These are phyloP conservation scores for Erpornis zantholeuca DNA, from an alignment of 2,113 vertebrate genomes.

Conservation along the genomic window DNA sequence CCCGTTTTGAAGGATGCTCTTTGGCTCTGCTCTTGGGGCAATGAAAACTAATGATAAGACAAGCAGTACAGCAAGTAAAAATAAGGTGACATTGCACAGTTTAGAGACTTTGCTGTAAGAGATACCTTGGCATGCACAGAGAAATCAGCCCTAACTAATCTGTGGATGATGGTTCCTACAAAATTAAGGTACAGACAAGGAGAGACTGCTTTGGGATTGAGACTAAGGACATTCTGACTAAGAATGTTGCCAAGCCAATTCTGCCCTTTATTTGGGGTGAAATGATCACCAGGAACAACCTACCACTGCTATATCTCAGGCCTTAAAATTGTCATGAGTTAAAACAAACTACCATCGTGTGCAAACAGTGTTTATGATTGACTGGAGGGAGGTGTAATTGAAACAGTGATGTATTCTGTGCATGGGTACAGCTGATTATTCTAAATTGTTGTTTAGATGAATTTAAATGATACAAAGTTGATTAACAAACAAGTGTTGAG, in stretches of 20 bases:
- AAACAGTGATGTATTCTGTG: background rate
- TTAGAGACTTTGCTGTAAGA: background rate
- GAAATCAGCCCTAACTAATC: background rate
- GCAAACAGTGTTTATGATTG: background rate
- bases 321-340: background rate
- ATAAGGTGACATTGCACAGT: background rate
- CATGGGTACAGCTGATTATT: background rate
- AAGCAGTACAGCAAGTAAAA: background rate
- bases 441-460: background rate
- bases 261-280: background rate
- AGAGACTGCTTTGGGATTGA: background rate
- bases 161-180: background rate
- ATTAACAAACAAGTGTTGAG: background rate
- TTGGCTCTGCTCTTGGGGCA: background rate
- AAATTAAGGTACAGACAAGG: background rate
- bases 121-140: background rate
- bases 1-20: background rate
- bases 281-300: background rate
- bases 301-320: background rate
- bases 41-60: background rate
- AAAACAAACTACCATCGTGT: background rate
- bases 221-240: background rate
- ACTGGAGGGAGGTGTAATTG: background rate
- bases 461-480: background rate
- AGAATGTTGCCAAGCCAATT: background rate